Base-by-base conservation (phyloP, 2,113 vertebrate genomes). In the Poecilia latipinna region DNA sequence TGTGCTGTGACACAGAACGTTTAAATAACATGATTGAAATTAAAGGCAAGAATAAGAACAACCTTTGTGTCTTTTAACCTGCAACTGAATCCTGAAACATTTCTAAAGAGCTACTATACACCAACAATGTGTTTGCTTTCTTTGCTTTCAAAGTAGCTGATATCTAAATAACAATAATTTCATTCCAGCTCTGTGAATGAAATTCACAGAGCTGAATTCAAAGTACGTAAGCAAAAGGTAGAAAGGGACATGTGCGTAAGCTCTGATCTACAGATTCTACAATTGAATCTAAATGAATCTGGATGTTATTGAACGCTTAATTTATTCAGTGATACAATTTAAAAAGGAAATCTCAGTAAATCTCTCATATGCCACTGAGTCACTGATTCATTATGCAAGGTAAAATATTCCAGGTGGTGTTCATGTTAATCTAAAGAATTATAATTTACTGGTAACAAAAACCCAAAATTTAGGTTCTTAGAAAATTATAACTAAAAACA, bases 141-240 rank as follows among this genome's bases (percentile, higher is more conserved):
- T 24, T 19, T 17, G 51, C 51, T 57, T 57, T 57, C 51, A 22
- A 57, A 24, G 24, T 48, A 48, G 7, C n/a, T 57, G 51, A 57
- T 72, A 72, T 66, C 12, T 29, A 62, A 60, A 69, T 54, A 24
- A 57, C 26, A 26, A 70, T 19, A 3, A 39, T n/a, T n/a, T n/a
- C n/a, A n/a, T n/a, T n/a, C n/a, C n/a, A n/a, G n/a, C n/a, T n/a
- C n/a, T n/a, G n/a, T n/a, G n/a, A n/a, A n/a, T n/a, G n/a, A n/a
- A n/a, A n/a, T n/a, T n/a, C n/a, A n/a, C n/a, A n/a, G n/a, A n/a
- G n/a, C n/a, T n/a, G 4, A 24, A 68, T 26, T 0, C 13, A 68
- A 74, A 66, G 12, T 2, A 70, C 77, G 77, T 1, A 67, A 37
- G 22, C 3, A 42, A 12, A 12, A 8, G 1, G 13, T 13, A 0